Percentiles rank a stretch among this genome's conserved stretches.
These are phyloP conservation scores for Blastobasis lacticolella DNA, from an alignment of 2,888 invertebrate species.

Conservation along the genomic window DNA sequence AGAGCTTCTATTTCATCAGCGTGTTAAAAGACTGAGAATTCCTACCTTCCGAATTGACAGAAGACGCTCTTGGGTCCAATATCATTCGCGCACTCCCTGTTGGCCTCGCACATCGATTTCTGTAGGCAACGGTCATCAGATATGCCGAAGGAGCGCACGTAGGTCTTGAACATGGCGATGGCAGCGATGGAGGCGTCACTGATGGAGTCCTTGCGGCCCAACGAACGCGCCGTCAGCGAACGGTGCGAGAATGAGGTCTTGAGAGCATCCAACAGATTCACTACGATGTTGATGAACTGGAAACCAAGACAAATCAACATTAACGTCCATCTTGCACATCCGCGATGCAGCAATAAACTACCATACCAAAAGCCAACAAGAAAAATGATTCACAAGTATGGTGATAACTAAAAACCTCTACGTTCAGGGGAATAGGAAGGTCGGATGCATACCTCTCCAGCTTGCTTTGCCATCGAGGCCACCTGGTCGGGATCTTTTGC, in stretches of 20 bases:
- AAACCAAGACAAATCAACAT: neutral
- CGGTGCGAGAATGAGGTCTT: slow-evolving; percentile 95
- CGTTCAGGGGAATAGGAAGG: slow-evolving; percentile 29
- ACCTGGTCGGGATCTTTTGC: slow-evolving; percentile 93
- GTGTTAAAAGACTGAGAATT: slow-evolving; percentile 21
- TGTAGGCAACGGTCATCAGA: slow-evolving; percentile 88
- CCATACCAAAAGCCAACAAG: no score
- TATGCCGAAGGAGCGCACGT: slow-evolving; percentile 85
- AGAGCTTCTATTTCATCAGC: no score
- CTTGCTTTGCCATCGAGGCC: slow-evolving; percentile 95
- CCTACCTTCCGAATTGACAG: slow-evolving; percentile 95
- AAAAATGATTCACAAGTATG: no score
- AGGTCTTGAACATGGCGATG: slow-evolving; percentile 91
- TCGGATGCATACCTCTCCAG: slow-evolving; percentile 90
- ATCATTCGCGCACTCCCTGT: slow-evolving; percentile 88
- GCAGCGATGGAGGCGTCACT: slow-evolving; percentile 93
- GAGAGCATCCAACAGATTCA: slow-evolving; percentile 91
- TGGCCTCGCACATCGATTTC: slow-evolving; percentile 92
- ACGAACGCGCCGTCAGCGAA: slow-evolving; percentile 86
- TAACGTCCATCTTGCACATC: no score
- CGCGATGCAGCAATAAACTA: slow-evolving; percentile 12
- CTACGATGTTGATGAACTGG: slow-evolving; percentile 93
- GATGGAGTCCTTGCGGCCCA: slow-evolving; percentile 90
- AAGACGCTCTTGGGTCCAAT: slow-evolving; percentile 88
- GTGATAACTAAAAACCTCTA: no score